Evolutionary conservation across 1,140 invertebrate species (phyloP), one percentile per base, ranked within the genome.

Genomic region (Lepidotrigona ventralis): DNA sequence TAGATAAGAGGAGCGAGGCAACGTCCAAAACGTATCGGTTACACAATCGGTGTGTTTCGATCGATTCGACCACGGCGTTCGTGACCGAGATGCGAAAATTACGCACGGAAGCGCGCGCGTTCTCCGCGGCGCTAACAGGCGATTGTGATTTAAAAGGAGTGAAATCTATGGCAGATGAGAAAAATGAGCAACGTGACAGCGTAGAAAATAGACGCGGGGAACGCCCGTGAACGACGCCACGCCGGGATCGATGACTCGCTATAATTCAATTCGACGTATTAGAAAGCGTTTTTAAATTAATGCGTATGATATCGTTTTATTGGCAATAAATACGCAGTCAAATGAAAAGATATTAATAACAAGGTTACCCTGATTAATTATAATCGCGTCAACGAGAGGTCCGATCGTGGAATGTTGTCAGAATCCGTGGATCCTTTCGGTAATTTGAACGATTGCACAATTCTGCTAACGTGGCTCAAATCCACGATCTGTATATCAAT

Each of bases 201-300:
- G 26, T 46, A 79, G 66, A 85, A 84, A 87, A 85, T 83, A 70
- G 73, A 56, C n/a, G 29, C 51, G 72, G 81, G 84, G 53, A 88
- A 88, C 75, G 84, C 73, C 87, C 73, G 83, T 82, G 81, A 87
- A 63, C 76, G 83, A 82, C 77, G 77, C 66, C 79, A 58, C 70
- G 74, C 14, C 29, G 23, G 63, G 81, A 84, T 80, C 81, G 84
- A 88, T 75, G 73, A 77, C 73, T 72, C 46, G 39, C 26, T 72
- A 80, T 74, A 86, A 89, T 89, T 88, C 85, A 84, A 88, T 89
- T 86, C 84, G 84, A 89, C 60, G 77, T 63, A 81, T 83, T 89
- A 89, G 87, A 89, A 89, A 89, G 87, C 79, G 74, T 58, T 74
- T 77, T 77, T 78, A 86, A 88, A 89, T 88, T 89, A 86, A 89